Percentiles rank a stretch among this genome's conserved stretches.
Conservation (phyloP, 1,140 invertebrate species). For the Apis laboriosa region DNA sequence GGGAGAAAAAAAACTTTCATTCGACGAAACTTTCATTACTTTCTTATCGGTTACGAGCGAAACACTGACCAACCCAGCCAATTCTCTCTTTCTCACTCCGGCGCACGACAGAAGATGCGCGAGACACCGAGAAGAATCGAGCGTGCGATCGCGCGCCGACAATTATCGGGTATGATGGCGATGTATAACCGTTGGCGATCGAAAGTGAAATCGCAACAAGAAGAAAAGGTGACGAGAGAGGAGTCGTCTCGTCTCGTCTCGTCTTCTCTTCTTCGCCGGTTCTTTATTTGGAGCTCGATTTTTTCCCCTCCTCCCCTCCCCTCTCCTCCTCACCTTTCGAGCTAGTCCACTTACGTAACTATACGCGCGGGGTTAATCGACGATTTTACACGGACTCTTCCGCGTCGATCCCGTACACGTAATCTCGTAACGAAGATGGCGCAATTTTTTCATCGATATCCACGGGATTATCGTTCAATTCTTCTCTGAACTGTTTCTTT, state of each 20-base stretch:
- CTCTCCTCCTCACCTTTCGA: not conserved
- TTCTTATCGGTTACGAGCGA: conserved; percentile 75
- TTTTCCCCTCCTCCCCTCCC: not conserved
- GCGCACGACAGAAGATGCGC: too few species aligned
- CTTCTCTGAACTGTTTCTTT: too few species aligned
- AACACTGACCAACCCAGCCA: conserved; percentile 59
- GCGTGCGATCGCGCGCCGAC: conserved; percentile 6
- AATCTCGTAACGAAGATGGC: not conserved
- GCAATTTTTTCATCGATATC: not conserved
- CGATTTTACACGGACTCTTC: conserved; percentile 21
- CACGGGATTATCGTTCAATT: too few species aligned
- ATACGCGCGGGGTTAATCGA: not conserved
- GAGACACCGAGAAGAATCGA: too few species aligned
- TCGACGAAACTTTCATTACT: conserved; percentile 73
- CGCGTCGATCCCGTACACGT: conserved; percentile 13
- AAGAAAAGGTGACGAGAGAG: conserved; percentile 45
- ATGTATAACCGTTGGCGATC: conserved; percentile 39
- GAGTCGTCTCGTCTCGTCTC: not conserved
- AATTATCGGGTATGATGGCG: not conserved
- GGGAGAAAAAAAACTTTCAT: conserved; percentile 72
- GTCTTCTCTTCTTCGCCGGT: conserved; percentile 1
- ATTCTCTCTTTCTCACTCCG: too few species aligned
- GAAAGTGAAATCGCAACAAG: conserved; percentile 62
- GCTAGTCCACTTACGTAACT: not conserved
- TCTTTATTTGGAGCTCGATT: conserved; percentile 45